Evolutionary conservation across 1,140 invertebrate genomes (phyloP), one percentile per base, ranked within the genome.

Genomic region (Drosophila orosa): DNA sequence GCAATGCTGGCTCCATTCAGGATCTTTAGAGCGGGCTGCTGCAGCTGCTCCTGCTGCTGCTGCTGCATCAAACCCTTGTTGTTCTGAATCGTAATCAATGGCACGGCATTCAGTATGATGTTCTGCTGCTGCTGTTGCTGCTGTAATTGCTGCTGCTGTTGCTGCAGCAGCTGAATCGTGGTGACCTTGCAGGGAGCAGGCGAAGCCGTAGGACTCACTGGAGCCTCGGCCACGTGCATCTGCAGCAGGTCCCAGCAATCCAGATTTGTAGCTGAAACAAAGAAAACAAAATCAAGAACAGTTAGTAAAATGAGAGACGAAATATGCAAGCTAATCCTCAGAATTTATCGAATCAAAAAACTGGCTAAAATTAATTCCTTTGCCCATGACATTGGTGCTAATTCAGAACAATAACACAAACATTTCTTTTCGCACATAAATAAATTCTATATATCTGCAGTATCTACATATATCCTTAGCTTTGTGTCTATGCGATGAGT

Each of bases 241-340:
- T 91, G 90, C 68, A 92, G 48, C 63, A 92, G 79, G 47, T 92
- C 91, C 66, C 78, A 90, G 90, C 90, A 91, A 75, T 90, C 90
- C 59, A 91, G 67, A 77, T 91, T 92, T 39, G 72, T 54, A 48
- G 91, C 91, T 92, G 72, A 50, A 39, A 68, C 25, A n/a, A n/a
- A 17, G n/a, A 57, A 42, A 42, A 35, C 52, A 19, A 44, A 67
- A 74, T 24, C 13, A 47, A 40, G 1, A 33, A 13, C 65, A 31
- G 31, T 48, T 37, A n/a, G 19, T 12, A 35, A 56, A 8, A 6
- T 22, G 27, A n/a, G n/a, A 25, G 9, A 35, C 24, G 39, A 74
- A 60, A 76, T 42, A 29, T 52, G 45, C 73, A 7, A 55, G 37
- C 25, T 54, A 66, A 75, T 75, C 60, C 59, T 12, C 17, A 31